A percentile compares a stretch with the other conserved stretches of the same genome.
Evolutionary conservation across 2,888 invertebrate genomes (phyloP).

Genomic region (Elysia crispata): DNA sequence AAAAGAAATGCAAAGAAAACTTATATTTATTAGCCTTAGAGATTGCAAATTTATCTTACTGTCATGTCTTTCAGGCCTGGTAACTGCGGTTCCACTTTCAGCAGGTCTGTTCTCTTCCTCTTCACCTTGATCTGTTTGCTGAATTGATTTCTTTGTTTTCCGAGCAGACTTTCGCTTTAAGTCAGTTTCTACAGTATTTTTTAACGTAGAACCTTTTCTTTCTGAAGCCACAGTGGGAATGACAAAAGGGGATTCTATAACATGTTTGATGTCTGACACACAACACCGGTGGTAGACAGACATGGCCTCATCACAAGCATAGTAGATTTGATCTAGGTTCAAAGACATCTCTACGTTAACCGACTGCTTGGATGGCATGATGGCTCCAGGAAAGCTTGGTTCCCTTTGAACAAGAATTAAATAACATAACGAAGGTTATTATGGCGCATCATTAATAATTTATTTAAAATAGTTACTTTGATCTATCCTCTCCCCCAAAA

Average conservation of each 20-base stretch:
- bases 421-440: not conserved
- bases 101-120: not conserved
- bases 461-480: no score
- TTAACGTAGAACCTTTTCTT: not conserved
- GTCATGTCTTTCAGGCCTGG: no score
- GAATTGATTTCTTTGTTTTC: slow-evolving; percentile 35
- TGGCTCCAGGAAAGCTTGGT: slow-evolving; percentile 44
- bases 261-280: slow-evolving; percentile 37
- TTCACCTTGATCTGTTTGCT: not conserved
- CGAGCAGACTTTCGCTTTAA: slow-evolving; percentile 31
- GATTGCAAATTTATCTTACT: no score
- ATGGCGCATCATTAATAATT: no score
- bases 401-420: slow-evolving; percentile 47
- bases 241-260: not conserved
- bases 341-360: slow-evolving; percentile 31
- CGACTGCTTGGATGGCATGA: slow-evolving; percentile 40
- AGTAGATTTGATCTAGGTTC: slow-evolving; percentile 32
- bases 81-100: not conserved
- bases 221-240: slow-evolving; percentile 4
- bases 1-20: no score
- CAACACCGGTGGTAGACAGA: slow-evolving; percentile 34
- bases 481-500: no score
- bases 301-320: slow-evolving; percentile 35
- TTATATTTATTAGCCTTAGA: no score
- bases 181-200: not conserved